These are phyloP conservation scores for Yoshiicerus persimilis DNA, from an alignment of 1,140 invertebrate genomes.

Conservation along the genomic window DNA sequence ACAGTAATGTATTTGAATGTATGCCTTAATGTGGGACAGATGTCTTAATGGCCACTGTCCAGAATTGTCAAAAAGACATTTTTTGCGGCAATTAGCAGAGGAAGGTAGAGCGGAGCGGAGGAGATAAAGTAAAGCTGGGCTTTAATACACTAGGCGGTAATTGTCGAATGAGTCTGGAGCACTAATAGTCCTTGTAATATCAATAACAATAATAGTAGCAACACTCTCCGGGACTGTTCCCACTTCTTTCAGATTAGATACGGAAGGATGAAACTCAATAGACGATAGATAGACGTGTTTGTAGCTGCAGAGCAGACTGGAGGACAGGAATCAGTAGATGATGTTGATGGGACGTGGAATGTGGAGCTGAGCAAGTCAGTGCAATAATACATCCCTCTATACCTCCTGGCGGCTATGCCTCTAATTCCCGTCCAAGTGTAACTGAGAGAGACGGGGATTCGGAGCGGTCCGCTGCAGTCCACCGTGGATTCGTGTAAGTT, in stretches of 20 bases:
- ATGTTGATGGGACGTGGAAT: conserved; percentile 6
- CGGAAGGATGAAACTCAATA: not conserved
- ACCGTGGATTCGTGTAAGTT: not conserved
- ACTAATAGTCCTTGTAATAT: conserved; percentile 1
- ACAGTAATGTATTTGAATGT: not conserved
- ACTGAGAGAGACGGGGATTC: not conserved
- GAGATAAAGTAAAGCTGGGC: not conserved
- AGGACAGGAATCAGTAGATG: not conserved
- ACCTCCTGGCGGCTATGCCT: not conserved
- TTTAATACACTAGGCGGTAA: not conserved
- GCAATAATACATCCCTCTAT: not conserved
- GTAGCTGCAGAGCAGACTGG: not conserved
- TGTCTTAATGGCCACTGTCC: conserved; percentile 7
- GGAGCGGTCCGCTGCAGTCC: not conserved
- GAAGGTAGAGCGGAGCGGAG: not conserved
- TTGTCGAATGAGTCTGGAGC: not conserved
- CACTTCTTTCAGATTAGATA: conserved; percentile 1
- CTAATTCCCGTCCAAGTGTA: not conserved
- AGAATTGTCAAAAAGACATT: not conserved
- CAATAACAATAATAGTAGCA: conserved; percentile 12
- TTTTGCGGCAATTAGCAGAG: not conserved
- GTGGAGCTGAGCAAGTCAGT: not conserved
- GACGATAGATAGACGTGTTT: not conserved
- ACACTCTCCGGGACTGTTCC: not conserved
- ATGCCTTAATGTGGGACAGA: not conserved